A percentile compares a stretch with the other conserved stretches of the same genome.
Evolutionary conservation across 2,113 vertebrate species (phyloP).

Genomic region (Dolichotis patagonum): DNA sequence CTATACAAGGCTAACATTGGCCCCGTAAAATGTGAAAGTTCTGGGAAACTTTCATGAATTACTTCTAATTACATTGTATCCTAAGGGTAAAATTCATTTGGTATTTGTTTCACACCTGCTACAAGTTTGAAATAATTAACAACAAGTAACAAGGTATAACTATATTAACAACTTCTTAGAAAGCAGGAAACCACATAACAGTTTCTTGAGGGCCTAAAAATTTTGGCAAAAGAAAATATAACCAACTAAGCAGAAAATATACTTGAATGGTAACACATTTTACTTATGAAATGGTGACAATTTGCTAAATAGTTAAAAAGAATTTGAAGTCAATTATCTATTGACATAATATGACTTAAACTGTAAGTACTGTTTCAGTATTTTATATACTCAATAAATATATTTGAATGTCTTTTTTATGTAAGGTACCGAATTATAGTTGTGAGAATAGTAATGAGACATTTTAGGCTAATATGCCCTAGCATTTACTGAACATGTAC

Average conservation of each 20-base stretch:
- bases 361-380: not conserved
- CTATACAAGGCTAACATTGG: not conserved
- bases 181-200: not conserved
- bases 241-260: not conserved
- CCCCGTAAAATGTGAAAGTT: not conserved
- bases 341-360: not conserved
- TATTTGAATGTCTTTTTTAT: not conserved
- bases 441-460: not conserved
- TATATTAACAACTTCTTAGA: not conserved
- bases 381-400: not conserved
- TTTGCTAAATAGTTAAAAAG: not conserved
- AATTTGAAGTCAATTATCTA: not conserved
- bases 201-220: not conserved
- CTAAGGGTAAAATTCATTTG: not conserved
- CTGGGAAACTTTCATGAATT: not conserved
- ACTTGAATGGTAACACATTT: not conserved
- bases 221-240: not conserved
- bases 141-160: not conserved
- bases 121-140: not conserved
- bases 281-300: constrained; percentile 1
- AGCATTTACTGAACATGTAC: not conserved
- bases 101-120: not conserved
- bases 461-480: not conserved
- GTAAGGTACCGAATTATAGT: not conserved
- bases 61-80: not conserved